phyloP scores from a whole-genome alignment of 1,140 invertebrate genomes.

The Pygmarrhopalites habei region DNA sequence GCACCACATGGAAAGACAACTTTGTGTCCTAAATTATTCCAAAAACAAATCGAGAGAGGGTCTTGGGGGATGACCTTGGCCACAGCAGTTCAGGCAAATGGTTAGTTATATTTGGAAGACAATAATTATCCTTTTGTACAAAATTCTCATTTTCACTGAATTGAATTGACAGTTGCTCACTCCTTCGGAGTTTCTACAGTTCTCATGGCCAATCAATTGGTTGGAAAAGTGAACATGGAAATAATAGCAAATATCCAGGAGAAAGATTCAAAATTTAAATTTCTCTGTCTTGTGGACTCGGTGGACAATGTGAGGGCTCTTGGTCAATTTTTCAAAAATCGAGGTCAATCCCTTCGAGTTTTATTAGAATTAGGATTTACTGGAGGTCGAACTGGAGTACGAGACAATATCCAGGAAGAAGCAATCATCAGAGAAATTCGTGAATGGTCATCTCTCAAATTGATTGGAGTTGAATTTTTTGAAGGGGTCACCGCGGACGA shows the following conservation, averaged over 20 bases:
- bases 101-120: too few species aligned
- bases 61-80: slow-evolving; percentile 33
- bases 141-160: too few species aligned
- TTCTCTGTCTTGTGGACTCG: slow-evolving; percentile 33
- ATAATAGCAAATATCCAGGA: slow-evolving; percentile 28
- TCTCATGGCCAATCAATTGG: slow-evolving; percentile 34
- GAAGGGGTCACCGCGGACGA: slow-evolving; percentile 27
- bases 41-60: slow-evolving; percentile 9
- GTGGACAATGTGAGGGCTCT: slow-evolving; percentile 19
- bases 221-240: slow-evolving; percentile 34
- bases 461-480: slow-evolving; percentile 33
- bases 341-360: slow-evolving; percentile 22
- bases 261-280: slow-evolving; percentile 23
- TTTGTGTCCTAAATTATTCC: slow-evolving; percentile 31
- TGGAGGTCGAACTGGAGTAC: slow-evolving; percentile 31
- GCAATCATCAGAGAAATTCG: slow-evolving; percentile 8
- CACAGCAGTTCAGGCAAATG: slow-evolving; percentile 28
- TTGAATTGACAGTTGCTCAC: slow-evolving; percentile 12
- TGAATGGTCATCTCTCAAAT: slow-evolving; percentile 7
- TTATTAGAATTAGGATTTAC: slow-evolving; percentile 26
- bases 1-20: slow-evolving; percentile 36
- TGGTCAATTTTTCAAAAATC: slow-evolving; percentile 24
- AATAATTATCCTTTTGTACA: too few species aligned
- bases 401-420: slow-evolving; percentile 13
- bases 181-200: slow-evolving; percentile 16